A percentile compares a stretch with the other conserved stretches of the same genome.
These are phyloP conservation scores for Tetropium fuscum DNA, from an alignment of 2,888 invertebrate species.

Conservation along the genomic window DNA sequence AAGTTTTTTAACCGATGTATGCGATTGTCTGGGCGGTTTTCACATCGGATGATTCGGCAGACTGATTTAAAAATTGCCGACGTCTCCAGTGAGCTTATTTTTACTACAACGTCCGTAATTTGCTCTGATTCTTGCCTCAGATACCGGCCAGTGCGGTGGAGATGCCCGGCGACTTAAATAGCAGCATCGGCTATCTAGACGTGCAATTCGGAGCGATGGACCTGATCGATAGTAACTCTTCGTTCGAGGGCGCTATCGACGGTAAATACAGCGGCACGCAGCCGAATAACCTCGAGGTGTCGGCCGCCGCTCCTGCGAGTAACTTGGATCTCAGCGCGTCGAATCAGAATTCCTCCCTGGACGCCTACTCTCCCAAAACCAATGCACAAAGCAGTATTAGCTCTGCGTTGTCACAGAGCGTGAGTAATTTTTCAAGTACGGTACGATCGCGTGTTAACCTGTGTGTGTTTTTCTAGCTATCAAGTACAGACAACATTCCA, in stretches of 20 bases:
- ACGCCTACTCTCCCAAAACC: slow-evolving; percentile 61
- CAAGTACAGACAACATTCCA: slow-evolving; percentile 64
- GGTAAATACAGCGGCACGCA: slow-evolving; percentile 65
- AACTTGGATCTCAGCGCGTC: slow-evolving; percentile 64
- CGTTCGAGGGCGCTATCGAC: slow-evolving; percentile 65
- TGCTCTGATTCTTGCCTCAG: slow-evolving; percentile 65
- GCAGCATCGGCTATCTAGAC: slow-evolving; percentile 82
- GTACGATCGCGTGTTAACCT: neutral
- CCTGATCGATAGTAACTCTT: slow-evolving; percentile 68
- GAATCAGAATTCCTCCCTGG: slow-evolving; percentile 66
- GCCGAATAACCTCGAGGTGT: slow-evolving; percentile 46
- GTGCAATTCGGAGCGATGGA: slow-evolving; percentile 95
- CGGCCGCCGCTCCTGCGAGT: slow-evolving; percentile 52
- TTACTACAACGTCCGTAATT: too few species aligned
- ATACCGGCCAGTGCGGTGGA: slow-evolving; percentile 95
- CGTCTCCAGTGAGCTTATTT: too few species aligned
- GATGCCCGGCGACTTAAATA: slow-evolving; percentile 92
- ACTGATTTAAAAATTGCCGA: too few species aligned
- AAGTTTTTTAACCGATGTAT: slow-evolving; percentile 39
- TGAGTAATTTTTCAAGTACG: slow-evolving; percentile 46
- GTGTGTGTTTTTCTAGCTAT: slow-evolving; percentile 53
- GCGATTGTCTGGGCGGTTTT: slow-evolving; percentile 21
- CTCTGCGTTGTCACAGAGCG: slow-evolving; percentile 63
- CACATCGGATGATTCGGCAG: slow-evolving; percentile 39
- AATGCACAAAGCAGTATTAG: slow-evolving; percentile 65